Evolutionary conservation across 2,888 invertebrate species (phyloP), one percentile per base, ranked within the genome.

Genomic region (Eurytoma californica): DNA sequence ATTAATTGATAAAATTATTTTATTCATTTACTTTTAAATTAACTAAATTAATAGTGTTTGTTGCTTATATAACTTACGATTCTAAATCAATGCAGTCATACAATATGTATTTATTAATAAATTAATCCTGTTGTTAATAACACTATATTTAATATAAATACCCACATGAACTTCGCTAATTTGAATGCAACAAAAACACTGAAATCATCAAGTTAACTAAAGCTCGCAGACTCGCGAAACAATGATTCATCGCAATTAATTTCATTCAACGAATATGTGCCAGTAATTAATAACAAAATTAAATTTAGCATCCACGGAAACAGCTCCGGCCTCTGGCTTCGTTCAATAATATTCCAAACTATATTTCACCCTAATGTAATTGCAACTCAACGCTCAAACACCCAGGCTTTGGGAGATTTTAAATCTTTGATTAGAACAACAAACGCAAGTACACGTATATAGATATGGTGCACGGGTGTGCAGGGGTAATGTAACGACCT

Each of bases 241-340:
- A 65, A 12, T 47, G 3, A 20, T 47, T 47, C n/a, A 47, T 47
- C 65, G 7, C n/a, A 65, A 65, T 24, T 65, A 65, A 39, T 49
- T 7, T 14, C 14, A 63, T 14, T 39, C 65, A 49, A 65, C 47
- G 12, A 61, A 61, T 49, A n/a, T 16, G 58, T 67, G 28, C 53
- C 57, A 58, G 47, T 65, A 73, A 67, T 74, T 74, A 74, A 74
- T 67, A 74, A 58, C 16, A 67, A 58, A 74, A 73, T 39, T 65
- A 73, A 73, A 55, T 47, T 72, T n/a, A 20, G n/a, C 24, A 24
- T 14, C 18, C 13, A 0, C n/a, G 12, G 28, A 51, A 61, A 12
- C 70, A 1, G 28, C 39, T 39, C 18, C 14, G 9, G 39, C 9
- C 7, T 9, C 39, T 39, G 39, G 39, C 13, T 39, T 61, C 57